Conservation (phyloP, 2,888 invertebrate species). For the Eueremaeus valkanovi region DNA sequence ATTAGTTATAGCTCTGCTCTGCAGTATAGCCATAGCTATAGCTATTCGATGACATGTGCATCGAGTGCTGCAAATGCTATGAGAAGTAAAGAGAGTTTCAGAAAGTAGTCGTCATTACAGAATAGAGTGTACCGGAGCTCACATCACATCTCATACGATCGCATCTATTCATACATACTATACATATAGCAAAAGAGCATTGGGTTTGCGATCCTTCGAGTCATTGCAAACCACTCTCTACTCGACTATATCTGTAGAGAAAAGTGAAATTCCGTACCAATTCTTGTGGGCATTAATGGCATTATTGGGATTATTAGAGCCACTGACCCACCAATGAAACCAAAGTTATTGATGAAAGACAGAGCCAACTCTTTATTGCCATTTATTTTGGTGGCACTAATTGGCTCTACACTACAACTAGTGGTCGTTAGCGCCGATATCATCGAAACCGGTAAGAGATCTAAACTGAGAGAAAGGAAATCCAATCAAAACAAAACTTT, state of each 20-base stretch:
- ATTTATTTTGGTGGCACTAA: conserved; percentile 10
- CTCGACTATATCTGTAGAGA: no score
- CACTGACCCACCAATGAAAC: conserved; percentile 18
- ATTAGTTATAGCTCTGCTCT: not conserved
- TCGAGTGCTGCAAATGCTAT: not conserved
- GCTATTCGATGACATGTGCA: conserved; percentile 23
- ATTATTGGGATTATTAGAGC: conserved; percentile 22
- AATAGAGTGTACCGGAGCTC: not conserved
- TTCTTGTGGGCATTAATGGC: conserved; percentile 22
- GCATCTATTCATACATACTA: no score
- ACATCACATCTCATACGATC: not conserved
- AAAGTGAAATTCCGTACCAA: not conserved
- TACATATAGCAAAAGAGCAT: not conserved
- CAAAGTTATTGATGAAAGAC: not conserved
- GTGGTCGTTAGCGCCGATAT: not conserved
- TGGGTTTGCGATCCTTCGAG: no score
- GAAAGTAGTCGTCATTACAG: not conserved
- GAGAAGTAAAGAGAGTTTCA: not conserved
- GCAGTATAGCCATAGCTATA: no score
- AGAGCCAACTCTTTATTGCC: conserved; percentile 2
- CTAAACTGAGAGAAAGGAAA: not conserved
- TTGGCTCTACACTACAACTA: not conserved
- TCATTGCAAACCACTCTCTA: no score
- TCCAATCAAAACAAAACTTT: not conserved
- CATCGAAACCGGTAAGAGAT: conserved; percentile 1